These are phyloP conservation scores for Anguilla anguilla DNA, from an alignment of 2,797 vertebrate genomes.

Conservation along the genomic window DNA sequence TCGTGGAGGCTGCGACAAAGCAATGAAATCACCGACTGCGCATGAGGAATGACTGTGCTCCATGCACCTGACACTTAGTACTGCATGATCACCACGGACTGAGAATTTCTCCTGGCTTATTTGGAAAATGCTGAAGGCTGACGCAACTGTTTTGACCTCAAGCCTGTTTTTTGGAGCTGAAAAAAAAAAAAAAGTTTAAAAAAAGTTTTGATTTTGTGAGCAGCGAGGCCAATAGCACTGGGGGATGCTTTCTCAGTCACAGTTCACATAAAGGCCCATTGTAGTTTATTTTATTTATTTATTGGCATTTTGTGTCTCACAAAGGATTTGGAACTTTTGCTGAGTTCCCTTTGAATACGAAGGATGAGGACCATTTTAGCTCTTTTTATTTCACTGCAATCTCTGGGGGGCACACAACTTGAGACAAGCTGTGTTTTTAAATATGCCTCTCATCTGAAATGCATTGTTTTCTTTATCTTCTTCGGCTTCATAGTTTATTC, in stretches of 20 bases:
- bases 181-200: neutral
- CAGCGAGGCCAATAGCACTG: neutral
- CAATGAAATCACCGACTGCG: conserved; percentile 12
- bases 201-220: neutral
- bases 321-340: neutral
- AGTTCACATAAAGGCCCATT: neutral
- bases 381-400: neutral
- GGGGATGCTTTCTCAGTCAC: neutral
- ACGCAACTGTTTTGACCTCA: neutral
- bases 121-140: neutral
- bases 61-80: conserved; percentile 21
- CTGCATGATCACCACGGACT: conserved; percentile 16
- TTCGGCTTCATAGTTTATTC: neutral
- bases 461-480: neutral
- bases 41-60: conserved; percentile 10
- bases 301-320: neutral
- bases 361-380: neutral
- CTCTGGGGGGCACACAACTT: neutral
- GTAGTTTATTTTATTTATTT: neutral
- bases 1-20: conserved; percentile 18
- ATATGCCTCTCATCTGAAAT: neutral
- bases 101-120: conserved; percentile 10
- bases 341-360: neutral
- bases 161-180: no score
- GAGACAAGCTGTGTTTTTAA: neutral